Evolutionary conservation across 2,797 vertebrate species (phyloP), one percentile per base, ranked within the genome.

Genomic region (Pangasius krempfi): DNA sequence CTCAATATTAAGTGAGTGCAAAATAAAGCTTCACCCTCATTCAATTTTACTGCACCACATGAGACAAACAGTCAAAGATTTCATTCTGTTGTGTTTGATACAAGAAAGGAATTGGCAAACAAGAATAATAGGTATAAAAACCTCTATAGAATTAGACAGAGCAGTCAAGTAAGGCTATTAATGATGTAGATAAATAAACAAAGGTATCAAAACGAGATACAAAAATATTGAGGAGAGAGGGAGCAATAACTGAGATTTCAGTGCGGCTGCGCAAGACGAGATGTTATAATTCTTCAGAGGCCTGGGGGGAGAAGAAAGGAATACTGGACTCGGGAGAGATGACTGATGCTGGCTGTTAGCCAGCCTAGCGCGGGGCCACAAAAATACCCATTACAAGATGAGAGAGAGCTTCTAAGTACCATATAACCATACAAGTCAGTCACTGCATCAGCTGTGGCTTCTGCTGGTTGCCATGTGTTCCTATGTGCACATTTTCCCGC

Each of bases 351-450:
- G 81, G 89, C 84, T 85, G 86, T 30, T 79, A 82, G 75, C 84
- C 88, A 86, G 86, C 52, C 88, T 87, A 83, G 85, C 58, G 81
- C 73, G 66, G 76, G 62, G 22, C 84, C 86, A 91, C 85, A 70
- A 91, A 89, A 85, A 85, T 83, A 73, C 68, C 76, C 58, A 82
- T 73, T 64, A 81, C 70, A 30, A 27, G 72, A 86, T 76, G 85
- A 88, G 62, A 85, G 73, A 90, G 75, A 78, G 86, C 82, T 84
- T 90, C 90, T 86, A 89, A 91, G 89, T 90, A 91, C 78, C 84
- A 90, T 87, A 86, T 80, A 75, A 89, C 81, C 75, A 87, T 79
- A 76, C 87, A 81, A 84, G 89, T 88, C 64, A 88, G 80, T 90
- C 87, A 89, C 3, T 16, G 80, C 85, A 76, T 88, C 84, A 76